Percentiles rank a stretch among this genome's conserved stretches.
phyloP scores from a whole-genome alignment of 1,140 invertebrate genomes.

The Rhizoglyphus robini region DNA sequence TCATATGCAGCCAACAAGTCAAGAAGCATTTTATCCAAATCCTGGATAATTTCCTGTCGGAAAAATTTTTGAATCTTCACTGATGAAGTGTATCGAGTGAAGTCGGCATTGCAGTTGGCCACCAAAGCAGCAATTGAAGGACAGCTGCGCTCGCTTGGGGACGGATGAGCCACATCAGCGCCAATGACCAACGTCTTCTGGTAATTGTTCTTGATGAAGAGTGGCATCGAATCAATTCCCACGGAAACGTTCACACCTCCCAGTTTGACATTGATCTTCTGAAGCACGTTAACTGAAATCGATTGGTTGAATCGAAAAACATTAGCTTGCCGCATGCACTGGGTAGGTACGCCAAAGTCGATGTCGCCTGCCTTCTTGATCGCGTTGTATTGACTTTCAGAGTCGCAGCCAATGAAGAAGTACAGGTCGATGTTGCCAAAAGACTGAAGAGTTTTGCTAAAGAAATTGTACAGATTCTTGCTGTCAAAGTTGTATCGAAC shows the following conservation, averaged over 20 bases:
- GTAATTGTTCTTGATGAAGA: constrained; percentile 22
- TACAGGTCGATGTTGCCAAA: background rate
- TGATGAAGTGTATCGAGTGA: constrained; percentile 20
- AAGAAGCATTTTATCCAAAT: constrained; percentile 55
- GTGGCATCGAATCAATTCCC: constrained; percentile 23
- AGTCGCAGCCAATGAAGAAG: constrained; percentile 8
- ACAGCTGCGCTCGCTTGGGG: constrained; percentile 46
- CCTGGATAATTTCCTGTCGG: constrained; percentile 24
- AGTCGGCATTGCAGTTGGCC: constrained; percentile 22
- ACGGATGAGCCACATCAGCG: constrained; percentile 76
- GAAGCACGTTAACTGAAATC: constrained; percentile 54
- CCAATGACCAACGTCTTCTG: constrained; percentile 51
- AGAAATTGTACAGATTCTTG: background rate
- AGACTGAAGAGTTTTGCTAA: background rate
- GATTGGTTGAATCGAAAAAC: constrained; percentile 33
- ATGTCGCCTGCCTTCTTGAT: constrained; percentile 63
- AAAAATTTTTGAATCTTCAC: constrained; percentile 20
- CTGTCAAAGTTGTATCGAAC: background rate
- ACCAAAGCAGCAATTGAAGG: constrained; percentile 67
- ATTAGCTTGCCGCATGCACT: constrained; percentile 56
- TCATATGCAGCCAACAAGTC: constrained; percentile 42
- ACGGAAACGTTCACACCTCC: constrained; percentile 64
- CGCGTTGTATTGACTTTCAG: constrained; percentile 29
- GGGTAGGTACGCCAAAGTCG: constrained; percentile 56
- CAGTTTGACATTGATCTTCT: constrained; percentile 73